Evolutionary conservation across 2,113 vertebrate species (phyloP), one percentile per base, ranked within the genome.

Genomic region (Marmota flaviventris): DNA sequence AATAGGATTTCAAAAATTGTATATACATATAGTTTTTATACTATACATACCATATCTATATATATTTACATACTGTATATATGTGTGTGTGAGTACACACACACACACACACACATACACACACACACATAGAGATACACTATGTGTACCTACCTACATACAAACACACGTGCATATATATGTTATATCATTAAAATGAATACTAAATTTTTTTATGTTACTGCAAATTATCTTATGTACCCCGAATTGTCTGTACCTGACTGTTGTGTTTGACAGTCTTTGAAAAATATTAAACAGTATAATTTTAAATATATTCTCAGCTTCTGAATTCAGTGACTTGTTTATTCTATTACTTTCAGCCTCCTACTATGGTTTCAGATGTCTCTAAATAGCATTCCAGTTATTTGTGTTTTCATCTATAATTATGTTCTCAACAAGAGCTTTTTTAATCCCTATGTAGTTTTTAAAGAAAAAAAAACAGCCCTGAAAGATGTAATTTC

Each of bases 371-470:
- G 87, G 18, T 93, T 91, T 95, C 84, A 88, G 76, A 95, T 93
- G 95, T 96, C 93, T 88, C 86, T 92, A 94, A 96, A 96, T 93
- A 97, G 93, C 85, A 85, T 75, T 93, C 77, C 39, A 78, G 53
- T 97, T 92, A 94, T 96, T 97, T 95, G 91, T 95, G 89, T 88
- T 97, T 96, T 85, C 72, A 48, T 73, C 93, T 97, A 91, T 94
- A 97, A 95, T 97, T 96, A 96, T 96, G 95, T 96, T 95, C 86
- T 96, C 94, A 93, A 93, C n/a, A 94, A 96, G 76, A 29, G 25
- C 53, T 93, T 94, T 94, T 96, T 79, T 48, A 97, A 97, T 89
- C 78, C 72, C 11, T 93, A 9, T 34, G 67, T 51, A 86, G 18
- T 70, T 76, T 94, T 96, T 94, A 83, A 96, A 93, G 11, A 13